Base-by-base conservation (phyloP, 2,888 invertebrate species). In the Amiota minor region DNA sequence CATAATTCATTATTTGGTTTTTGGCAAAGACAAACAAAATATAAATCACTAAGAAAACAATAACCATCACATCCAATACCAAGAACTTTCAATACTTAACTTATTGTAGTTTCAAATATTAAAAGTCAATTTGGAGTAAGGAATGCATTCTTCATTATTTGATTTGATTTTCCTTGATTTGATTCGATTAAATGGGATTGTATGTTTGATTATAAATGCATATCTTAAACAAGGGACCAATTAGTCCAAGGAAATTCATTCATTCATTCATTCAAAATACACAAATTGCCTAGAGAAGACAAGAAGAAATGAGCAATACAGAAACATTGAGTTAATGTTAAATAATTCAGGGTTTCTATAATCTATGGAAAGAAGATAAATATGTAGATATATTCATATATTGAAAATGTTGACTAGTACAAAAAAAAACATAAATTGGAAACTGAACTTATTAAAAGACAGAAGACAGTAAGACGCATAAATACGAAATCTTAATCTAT, bases 131-230 rank as follows among this genome's bases (percentile, higher is more conserved):
- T 6, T 6, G 2, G 35, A 35, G 6, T 35, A 35, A 35, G 35
- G 6, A 35, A 35, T 6, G 35, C 35, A 3, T 4, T 35, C 2
- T 35, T 35, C 35, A 35, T 35, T 6, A 35, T 35, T 35, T 35
- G 23, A 23, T 23, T 61, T 23, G 61, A 61, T 23, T 35, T 35
- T 12, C 12, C 12, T 56, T 16, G 56, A 16, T 18, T 59, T 16
- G 56, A 62, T 62, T 62, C 45, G 62, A 62, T 62, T 62, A 62
- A 62, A 62, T 62, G 45, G 45, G 62, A 9, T 20, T 18, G 45
- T 62, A 11, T 62, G 4, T 45, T 4, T 62, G 45, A 4, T 18
- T 16, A 59, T 20, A 59, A 59, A 18, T 59, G 11, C 1, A 14
- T 20, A 18, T 35, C 1, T 14, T 45, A 35, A 62, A 18, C 11